Evolutionary conservation across 2,888 invertebrate species (phyloP).

Genomic region (Bellardia pandia): DNA sequence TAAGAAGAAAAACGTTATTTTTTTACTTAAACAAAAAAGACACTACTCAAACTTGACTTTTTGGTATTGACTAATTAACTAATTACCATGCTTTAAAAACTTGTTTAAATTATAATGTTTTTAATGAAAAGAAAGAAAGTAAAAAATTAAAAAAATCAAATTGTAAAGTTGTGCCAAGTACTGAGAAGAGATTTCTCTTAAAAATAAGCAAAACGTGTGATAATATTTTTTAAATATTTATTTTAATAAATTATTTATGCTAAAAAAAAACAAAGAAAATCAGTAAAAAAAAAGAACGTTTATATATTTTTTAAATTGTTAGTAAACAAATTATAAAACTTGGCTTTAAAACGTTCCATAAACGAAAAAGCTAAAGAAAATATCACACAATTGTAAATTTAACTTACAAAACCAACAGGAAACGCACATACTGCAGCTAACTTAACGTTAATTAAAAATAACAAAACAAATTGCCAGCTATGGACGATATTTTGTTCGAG

Average conservation of each 20-base stretch:
- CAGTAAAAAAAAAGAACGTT: constrained; percentile 64
- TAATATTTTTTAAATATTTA: constrained; percentile 81
- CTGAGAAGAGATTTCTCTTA: constrained; percentile 76
- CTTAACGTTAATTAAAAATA: constrained; percentile 44
- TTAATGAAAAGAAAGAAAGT: constrained; percentile 12
- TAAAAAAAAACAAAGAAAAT: neutral
- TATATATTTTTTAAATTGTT: constrained; percentile 40
- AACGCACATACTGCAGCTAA: constrained; percentile 64
- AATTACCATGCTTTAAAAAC: constrained; percentile 32
- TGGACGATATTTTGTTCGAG: neutral
- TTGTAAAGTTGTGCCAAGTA: constrained; percentile 84
- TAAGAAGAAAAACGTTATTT: constrained; percentile 46
- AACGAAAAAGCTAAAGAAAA: constrained; percentile 13
- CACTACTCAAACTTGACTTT: neutral
- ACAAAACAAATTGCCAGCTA: constrained; percentile 14
- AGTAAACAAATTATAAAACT: neutral
- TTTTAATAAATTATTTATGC: constrained; percentile 74
- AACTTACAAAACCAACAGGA: constrained; percentile 52
- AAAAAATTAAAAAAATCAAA: constrained; percentile 58
- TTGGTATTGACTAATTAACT: constrained; percentile 41
- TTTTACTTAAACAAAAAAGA: constrained; percentile 27
- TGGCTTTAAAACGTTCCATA: constrained; percentile 13
- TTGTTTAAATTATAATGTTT: constrained; percentile 10
- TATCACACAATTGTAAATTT: constrained; percentile 26
- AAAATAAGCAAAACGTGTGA: constrained; percentile 81